Conservation (phyloP, 2,797 vertebrate species). For the Coreius guichenoti region DNA sequence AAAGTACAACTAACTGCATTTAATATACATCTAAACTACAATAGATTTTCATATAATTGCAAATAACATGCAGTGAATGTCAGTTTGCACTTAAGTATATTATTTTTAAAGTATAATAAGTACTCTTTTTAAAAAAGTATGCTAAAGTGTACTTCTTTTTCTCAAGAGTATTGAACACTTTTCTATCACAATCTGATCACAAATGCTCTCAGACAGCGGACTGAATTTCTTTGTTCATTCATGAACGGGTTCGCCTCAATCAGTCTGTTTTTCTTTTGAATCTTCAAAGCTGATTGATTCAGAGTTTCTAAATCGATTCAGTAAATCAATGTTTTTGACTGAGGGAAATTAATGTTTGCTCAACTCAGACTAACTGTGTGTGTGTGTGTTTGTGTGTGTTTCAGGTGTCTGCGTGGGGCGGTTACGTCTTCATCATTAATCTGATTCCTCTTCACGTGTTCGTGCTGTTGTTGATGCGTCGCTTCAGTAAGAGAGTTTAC, state of each 20-base stretch:
- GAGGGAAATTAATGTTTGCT: background rate
- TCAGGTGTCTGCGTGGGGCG: slow-evolving; percentile 96
- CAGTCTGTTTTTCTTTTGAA: background rate
- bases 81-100: background rate
- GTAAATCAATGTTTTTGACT: background rate
- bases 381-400: slow-evolving; percentile 59
- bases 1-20: too few species aligned
- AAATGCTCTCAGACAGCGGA: background rate
- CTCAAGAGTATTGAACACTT: background rate
- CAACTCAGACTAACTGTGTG: background rate
- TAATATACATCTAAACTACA: too few species aligned
- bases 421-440: slow-evolving; percentile 98
- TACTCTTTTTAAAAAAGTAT: background rate
- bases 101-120: background rate
- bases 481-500: slow-evolving; percentile 95
- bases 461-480: slow-evolving; percentile 94
- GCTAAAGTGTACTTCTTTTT: background rate
- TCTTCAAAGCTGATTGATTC: background rate
- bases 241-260: background rate
- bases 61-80: background rate
- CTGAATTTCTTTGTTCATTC: background rate
- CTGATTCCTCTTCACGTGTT: slow-evolving; percentile 97
- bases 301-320: background rate
- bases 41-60: background rate
- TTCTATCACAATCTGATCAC: background rate